Conservation (phyloP, 2,797 vertebrate species). For the Corythornis leucogaster region DNA sequence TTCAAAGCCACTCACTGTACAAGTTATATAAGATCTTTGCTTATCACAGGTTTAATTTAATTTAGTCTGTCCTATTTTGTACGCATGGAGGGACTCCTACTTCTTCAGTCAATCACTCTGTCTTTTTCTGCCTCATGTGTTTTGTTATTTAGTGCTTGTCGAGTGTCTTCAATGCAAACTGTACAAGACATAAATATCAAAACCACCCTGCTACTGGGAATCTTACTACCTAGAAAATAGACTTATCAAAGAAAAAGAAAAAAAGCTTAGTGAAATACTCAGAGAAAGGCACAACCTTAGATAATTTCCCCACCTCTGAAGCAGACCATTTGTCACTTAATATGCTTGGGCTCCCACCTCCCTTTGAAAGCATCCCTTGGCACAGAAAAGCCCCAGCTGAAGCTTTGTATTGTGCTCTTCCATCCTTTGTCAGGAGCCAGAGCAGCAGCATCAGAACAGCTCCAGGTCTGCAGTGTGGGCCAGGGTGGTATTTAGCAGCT, state of each 20-base stretch:
- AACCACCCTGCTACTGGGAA: background rate
- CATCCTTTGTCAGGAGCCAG: background rate
- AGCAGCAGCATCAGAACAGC: background rate
- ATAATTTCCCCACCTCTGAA: background rate
- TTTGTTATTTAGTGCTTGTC: slow-evolving; percentile 35
- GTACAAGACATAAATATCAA: slow-evolving; percentile 54
- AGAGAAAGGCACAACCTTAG: background rate
- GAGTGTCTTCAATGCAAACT: slow-evolving; percentile 21
- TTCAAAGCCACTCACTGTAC: background rate
- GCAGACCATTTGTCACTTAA: background rate
- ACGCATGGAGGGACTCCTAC: slow-evolving; percentile 32
- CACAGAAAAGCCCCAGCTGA: background rate
- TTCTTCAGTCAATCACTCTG: slow-evolving; percentile 57
- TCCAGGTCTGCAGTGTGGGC: rapidly evolving
- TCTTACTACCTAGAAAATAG: slow-evolving; percentile 16
- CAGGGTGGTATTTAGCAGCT: background rate
- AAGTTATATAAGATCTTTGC: slow-evolving; percentile 43
- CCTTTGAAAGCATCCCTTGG: background rate
- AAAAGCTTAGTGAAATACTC: background rate
- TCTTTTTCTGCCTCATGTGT: slow-evolving; percentile 34
- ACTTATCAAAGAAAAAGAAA: slow-evolving; percentile 18
- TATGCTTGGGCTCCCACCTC: background rate
- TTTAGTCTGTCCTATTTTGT: slow-evolving; percentile 50
- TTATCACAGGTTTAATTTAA: slow-evolving; percentile 55
- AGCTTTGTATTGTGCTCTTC: background rate